Conservation (phyloP, 1,140 invertebrate genomes). For the Mizuhopecten yessoensis region DNA sequence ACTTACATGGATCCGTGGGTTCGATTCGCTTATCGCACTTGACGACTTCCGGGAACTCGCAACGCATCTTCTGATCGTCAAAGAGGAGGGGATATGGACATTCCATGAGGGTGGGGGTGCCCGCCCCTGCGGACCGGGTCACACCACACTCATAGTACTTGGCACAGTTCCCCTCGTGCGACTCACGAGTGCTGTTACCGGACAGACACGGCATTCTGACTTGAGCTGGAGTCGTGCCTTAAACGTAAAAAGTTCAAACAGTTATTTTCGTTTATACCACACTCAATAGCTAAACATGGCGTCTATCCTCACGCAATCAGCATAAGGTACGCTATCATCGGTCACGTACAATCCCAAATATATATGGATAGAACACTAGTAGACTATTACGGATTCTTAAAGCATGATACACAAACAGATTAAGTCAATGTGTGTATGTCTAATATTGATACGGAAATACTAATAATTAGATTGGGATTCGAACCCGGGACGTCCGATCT, state of each 20-base stretch:
- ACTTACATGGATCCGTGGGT: slow-evolving; percentile 50
- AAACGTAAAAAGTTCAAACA: neutral
- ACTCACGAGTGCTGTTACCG: neutral
- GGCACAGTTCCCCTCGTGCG: slow-evolving; percentile 36
- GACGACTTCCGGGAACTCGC: slow-evolving; percentile 35
- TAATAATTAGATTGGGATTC: too few relatives aligned
- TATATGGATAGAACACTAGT: too few relatives aligned
- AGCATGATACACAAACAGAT: too few relatives aligned
- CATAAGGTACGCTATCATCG: too few relatives aligned
- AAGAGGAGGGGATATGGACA: slow-evolving; percentile 47
- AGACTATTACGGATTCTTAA: too few relatives aligned
- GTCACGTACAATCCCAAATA: too few relatives aligned
- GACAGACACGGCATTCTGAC: neutral
- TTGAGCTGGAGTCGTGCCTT: neutral
- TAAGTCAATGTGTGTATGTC: too few relatives aligned
- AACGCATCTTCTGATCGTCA: slow-evolving; percentile 32
- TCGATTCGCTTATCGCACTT: neutral
- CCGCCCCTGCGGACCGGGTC: neutral
- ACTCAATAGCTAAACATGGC: too few relatives aligned
- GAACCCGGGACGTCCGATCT: too few relatives aligned
- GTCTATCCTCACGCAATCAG: too few relatives aligned
- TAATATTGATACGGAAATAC: too few relatives aligned
- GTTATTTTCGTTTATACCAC: too few relatives aligned
- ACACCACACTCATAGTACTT: slow-evolving; percentile 43
- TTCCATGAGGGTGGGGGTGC: slow-evolving; percentile 18